Evolutionary conservation across 2,113 vertebrate species (phyloP), one percentile per base, ranked within the genome.

Genomic region (Calypte anna): DNA sequence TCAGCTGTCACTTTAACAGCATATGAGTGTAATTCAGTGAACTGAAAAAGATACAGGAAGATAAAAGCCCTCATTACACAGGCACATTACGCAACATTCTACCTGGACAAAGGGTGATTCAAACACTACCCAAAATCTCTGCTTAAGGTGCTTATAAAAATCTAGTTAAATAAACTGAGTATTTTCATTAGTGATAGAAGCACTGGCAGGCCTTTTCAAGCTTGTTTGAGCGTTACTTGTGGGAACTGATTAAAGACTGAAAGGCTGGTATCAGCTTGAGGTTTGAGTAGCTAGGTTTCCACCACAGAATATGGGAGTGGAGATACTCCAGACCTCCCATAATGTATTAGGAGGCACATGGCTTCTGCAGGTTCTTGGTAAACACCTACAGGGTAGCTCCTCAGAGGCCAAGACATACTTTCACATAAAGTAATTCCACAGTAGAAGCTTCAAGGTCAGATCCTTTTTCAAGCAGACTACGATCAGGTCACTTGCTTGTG

Each of bases 361-460:
- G 31, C 68, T 86, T 74, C 68, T 86, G 46, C 63, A 86, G 46
- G 55, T 51, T 78, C 82, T 64, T 77, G 44, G 55, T 63, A 74
- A 93, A 83, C 82, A 78, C 53, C 73, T 80, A 48, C 90, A 90
- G 36, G 31, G 48, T 63, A 78, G 43, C 31, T 96, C 48, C 88
- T 86, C 53, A 19, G 43, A 0, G 3, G 14, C 50, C 79, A 74
- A 61, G 38, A 48, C 77, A 55, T 55, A 50, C 58, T 74, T 93
- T 8, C 62, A 78, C 40, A 33, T n/a, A 44, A 86, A 94, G 51
- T 44, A 61, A 17, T 73, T 92, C 66, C 74, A 58, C 48, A 74
- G 40, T 6, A 92, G 73, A 88, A 94, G 27, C 77, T 87, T 92
- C 83, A 95, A 97, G 91, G 94, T 92, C 95, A 95, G 74, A 82